These are phyloP conservation scores for Rhynchopsitta pachyrhyncha DNA, from an alignment of 2,113 vertebrate genomes.

Conservation along the genomic window DNA sequence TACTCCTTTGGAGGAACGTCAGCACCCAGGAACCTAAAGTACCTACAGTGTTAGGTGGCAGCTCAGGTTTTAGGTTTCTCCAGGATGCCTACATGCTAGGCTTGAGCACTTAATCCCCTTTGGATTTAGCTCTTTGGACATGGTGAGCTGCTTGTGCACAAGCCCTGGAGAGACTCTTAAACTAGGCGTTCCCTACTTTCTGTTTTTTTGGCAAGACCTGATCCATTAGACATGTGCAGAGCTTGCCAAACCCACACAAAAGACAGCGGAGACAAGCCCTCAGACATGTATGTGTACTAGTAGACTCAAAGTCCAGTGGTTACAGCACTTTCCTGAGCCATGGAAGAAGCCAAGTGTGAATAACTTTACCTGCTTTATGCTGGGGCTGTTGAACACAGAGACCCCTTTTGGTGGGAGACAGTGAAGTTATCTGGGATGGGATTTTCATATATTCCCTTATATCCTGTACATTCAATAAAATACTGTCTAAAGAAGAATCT, in stretches of 20 bases:
- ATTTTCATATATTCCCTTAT: not conserved
- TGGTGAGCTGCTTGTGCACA: conserved; percentile 20
- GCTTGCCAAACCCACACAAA: conserved; percentile 63
- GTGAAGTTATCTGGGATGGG: not conserved
- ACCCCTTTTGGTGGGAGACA: not conserved
- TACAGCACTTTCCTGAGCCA: not conserved
- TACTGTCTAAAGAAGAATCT: not conserved
- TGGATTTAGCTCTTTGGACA: conserved; percentile 13
- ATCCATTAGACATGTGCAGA: conserved; percentile 11
- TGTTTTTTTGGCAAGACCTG: conserved; percentile 16
- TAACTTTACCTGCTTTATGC: not conserved
- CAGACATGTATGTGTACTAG: conserved; percentile 16
- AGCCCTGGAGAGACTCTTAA: conserved; percentile 5
- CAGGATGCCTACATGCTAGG: conserved; percentile 1
- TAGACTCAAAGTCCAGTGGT: not conserved
- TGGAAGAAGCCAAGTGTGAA: conserved; percentile 21
- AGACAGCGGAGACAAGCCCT: conserved; percentile 38
- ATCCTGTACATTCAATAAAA: not conserved
- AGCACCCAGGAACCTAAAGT: not conserved
- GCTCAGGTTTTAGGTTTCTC: conserved; percentile 55
- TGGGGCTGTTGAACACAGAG: not conserved
- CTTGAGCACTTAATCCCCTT: conserved; percentile 43
- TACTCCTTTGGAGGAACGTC: not conserved
- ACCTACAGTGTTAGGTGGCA: conserved; percentile 18
- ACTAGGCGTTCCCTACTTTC: conserved; percentile 17